phyloP scores from a whole-genome alignment of 2,113 vertebrate species.

The Coregonus clupeaformis region DNA sequence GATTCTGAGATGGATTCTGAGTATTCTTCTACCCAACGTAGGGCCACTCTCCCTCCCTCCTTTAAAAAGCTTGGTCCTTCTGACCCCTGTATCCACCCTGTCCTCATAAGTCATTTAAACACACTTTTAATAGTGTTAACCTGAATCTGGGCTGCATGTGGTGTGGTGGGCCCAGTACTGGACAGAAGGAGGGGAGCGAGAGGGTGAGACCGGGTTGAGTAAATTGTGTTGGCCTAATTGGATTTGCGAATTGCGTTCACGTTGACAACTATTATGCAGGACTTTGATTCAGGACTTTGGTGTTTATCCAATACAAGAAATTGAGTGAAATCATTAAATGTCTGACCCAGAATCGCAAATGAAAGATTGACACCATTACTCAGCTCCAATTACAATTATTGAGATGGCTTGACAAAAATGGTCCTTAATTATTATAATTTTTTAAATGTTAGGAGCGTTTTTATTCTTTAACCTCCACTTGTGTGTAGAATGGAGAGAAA shows the following conservation, averaged over 20 bases:
- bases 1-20: slow-evolving; percentile 23
- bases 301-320: too few relatives aligned
- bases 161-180: not conserved
- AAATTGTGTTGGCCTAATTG: not conserved
- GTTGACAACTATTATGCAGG: too few relatives aligned
- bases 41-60: not conserved
- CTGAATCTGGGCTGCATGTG: slow-evolving; percentile 36
- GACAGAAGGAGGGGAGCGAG: not conserved
- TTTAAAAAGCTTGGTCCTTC: slow-evolving; percentile 32
- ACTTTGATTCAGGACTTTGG: too few relatives aligned
- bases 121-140: slow-evolving; percentile 67
- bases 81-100: slow-evolving; percentile 48
- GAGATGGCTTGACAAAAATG: too few relatives aligned
- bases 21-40: slow-evolving; percentile 14
- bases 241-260: too few relatives aligned
- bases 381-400: too few relatives aligned
- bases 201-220: not conserved
- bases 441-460: too few relatives aligned
- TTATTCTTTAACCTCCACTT: too few relatives aligned
- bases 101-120: slow-evolving; percentile 68
- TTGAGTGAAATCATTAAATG: too few relatives aligned
- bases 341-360: too few relatives aligned
- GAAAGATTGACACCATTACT: too few relatives aligned
- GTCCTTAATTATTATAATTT: too few relatives aligned
- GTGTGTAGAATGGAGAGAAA: not conserved